Conservation (phyloP, 2,113 vertebrate genomes). For the Sigmodon hispidus region DNA sequence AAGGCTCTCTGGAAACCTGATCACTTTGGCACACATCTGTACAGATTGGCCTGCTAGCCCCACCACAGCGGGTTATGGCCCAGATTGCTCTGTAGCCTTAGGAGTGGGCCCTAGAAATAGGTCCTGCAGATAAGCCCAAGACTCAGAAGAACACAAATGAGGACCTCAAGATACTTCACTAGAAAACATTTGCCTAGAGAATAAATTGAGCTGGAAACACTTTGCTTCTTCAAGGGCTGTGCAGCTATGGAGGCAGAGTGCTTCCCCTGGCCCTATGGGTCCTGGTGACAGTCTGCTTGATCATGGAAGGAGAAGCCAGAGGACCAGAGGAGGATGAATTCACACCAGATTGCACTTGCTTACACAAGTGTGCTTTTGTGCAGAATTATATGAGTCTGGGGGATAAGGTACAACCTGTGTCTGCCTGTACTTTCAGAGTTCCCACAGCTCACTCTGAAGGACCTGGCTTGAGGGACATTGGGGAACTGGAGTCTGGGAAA, state of each 20-base stretch:
- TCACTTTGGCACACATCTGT: background rate
- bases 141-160: background rate
- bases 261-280: background rate
- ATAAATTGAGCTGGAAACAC: background rate
- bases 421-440: background rate
- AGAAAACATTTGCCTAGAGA: background rate
- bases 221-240: background rate
- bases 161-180: background rate
- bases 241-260: background rate
- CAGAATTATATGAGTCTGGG: background rate
- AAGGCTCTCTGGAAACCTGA: background rate
- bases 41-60: accelerated
- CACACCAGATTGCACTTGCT: background rate
- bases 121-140: background rate
- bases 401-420: accelerated
- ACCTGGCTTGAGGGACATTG: background rate
- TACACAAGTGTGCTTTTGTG: background rate
- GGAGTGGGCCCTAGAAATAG: background rate
- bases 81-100: background rate
- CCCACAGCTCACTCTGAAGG: accelerated
- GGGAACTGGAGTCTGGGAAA: too few species aligned
- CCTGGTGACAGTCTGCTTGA: background rate
- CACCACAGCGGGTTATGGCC: background rate
- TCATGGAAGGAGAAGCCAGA: background rate
- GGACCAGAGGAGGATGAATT: accelerated